Evolutionary conservation across 2,888 invertebrate species (phyloP).

Genomic region (Spodoptera exigua): DNA sequence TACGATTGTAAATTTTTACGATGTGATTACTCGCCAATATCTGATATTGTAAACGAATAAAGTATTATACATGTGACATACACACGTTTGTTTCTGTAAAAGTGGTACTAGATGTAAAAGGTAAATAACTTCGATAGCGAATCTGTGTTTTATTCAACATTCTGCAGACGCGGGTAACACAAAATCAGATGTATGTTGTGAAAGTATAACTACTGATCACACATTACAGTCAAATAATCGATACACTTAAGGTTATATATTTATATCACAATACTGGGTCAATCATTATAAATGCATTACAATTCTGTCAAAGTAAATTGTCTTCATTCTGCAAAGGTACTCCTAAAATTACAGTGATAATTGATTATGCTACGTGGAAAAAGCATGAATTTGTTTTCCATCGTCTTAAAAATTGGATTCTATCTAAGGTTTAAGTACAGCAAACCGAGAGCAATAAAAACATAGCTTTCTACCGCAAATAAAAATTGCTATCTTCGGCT

Average conservation of each 20-base stretch:
- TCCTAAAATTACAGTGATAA: slow-evolving; percentile 20
- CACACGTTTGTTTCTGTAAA: slow-evolving; percentile 17
- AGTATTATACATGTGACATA: slow-evolving; percentile 45
- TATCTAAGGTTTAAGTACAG: slow-evolving; percentile 44
- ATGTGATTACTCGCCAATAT: slow-evolving; percentile 48
- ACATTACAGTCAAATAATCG: slow-evolving; percentile 56
- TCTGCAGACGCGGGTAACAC: slow-evolving; percentile 44
- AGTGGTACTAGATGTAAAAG: slow-evolving; percentile 40
- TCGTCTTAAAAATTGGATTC: slow-evolving; percentile 33
- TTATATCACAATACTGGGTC: slow-evolving; percentile 75
- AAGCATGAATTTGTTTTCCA: slow-evolving; percentile 33
- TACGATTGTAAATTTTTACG: slow-evolving; percentile 34
- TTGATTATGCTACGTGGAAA: slow-evolving; percentile 9
- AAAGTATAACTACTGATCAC: slow-evolving; percentile 30
- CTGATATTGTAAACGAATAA: slow-evolving; percentile 50
- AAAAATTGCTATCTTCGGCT: slow-evolving; percentile 38
- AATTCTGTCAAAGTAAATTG: slow-evolving; percentile 55
- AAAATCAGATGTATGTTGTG: slow-evolving; percentile 32
- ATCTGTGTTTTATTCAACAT: slow-evolving; percentile 54
- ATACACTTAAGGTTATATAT: slow-evolving; percentile 70
- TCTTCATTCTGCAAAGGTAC: slow-evolving; percentile 62
- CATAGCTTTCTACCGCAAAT: slow-evolving; percentile 47
- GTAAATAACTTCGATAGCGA: slow-evolving; percentile 48
- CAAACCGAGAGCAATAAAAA: slow-evolving; percentile 39
- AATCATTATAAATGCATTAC: slow-evolving; percentile 77